Conservation (phyloP, 2,113 vertebrate species). For the Raja brachyura region DNA sequence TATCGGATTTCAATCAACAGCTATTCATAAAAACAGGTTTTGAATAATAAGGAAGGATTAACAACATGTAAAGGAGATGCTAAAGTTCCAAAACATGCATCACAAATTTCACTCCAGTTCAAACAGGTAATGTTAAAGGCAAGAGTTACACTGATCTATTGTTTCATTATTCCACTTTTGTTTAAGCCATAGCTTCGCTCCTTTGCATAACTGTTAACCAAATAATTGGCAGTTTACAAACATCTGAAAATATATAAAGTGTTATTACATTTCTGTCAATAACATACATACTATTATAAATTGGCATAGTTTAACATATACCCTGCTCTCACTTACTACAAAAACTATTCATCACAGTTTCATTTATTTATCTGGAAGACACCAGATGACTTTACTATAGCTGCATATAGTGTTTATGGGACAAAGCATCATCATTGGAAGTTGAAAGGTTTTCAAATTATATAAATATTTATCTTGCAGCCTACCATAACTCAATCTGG, state of each 20-base stretch:
- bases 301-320: background rate
- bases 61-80: background rate
- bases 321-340: background rate
- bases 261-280: conserved; percentile 5
- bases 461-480: background rate
- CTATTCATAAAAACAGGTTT: background rate
- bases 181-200: background rate
- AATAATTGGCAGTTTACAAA: background rate
- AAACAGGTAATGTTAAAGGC: background rate
- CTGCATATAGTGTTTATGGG: background rate
- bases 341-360: background rate
- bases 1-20: background rate
- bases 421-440: background rate
- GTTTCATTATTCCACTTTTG: background rate
- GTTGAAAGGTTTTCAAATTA: background rate
- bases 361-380: background rate
- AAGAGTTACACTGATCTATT: background rate
- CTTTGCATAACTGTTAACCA: background rate
- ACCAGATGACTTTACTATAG: background rate
- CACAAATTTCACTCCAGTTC: background rate
- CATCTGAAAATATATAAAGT: background rate
- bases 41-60: background rate
- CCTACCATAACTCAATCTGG: background rate
- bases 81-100: background rate
- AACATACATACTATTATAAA: background rate